These are phyloP conservation scores for Pseudococcus longispinus DNA, from an alignment of 2,888 invertebrate genomes.

Conservation along the genomic window DNA sequence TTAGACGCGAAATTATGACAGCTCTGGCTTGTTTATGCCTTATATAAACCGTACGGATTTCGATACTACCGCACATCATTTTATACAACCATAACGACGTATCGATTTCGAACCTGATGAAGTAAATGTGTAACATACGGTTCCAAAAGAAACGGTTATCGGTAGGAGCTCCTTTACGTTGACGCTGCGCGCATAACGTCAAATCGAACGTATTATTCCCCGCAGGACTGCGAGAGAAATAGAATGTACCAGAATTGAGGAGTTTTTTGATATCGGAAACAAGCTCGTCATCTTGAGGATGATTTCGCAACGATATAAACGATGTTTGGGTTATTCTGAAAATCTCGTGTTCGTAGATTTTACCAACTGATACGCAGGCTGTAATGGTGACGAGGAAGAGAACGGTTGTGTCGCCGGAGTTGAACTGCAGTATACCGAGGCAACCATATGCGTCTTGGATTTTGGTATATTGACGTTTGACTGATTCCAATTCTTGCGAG, in stretches of 20 bases:
- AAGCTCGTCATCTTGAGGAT: conserved; percentile 69
- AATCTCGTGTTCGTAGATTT: conserved; percentile 92
- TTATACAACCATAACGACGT: conserved; percentile 91
- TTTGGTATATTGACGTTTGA: conserved; percentile 88
- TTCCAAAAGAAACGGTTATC: conserved; percentile 99
- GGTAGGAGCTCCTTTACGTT: conserved; percentile 78
- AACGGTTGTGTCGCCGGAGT: conserved; percentile 81
- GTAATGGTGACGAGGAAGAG: conserved; percentile 92
- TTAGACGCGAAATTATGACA: conserved; percentile 92
- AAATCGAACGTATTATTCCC: conserved; percentile 78
- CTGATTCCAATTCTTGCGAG: conserved; percentile 85
- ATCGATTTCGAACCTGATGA: conserved; percentile 90
- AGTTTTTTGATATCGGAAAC: conserved; percentile 78
- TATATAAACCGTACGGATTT: conserved; percentile 97
- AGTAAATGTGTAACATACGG: conserved; percentile 90
- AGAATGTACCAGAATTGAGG: conserved; percentile 97
- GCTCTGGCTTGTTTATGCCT: conserved; percentile 93
- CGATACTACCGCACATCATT: conserved; percentile 96
- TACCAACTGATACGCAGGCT: conserved; percentile 95
- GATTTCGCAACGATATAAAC: conserved; percentile 85
- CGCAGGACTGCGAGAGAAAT: conserved; percentile 83
- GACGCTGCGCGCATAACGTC: conserved; percentile 91
- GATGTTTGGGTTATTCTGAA: conserved; percentile 93
- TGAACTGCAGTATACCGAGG: conserved; percentile 88
- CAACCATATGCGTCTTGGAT: conserved; percentile 95